A percentile compares a stretch with the other conserved stretches of the same genome.
phyloP scores from a whole-genome alignment of 2,113 vertebrate genomes.

The Tylochromis polylepis region DNA sequence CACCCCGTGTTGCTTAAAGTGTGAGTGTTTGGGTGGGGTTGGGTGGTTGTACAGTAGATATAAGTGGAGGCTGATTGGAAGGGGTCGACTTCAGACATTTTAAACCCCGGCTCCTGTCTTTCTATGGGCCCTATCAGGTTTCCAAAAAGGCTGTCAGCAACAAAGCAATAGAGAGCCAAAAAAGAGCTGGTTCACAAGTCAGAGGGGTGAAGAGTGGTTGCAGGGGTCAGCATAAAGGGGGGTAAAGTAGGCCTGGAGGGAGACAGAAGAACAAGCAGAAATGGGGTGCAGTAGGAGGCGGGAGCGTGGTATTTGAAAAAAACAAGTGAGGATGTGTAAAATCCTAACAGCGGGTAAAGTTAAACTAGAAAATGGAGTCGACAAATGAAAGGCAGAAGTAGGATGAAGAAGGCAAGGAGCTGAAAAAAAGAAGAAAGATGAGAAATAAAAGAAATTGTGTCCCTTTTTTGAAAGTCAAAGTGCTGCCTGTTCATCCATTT shows the following conservation, averaged over 20 bases:
- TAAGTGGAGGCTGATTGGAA: conserved; percentile 21
- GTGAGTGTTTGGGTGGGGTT: neutral
- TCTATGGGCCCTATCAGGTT: conserved; percentile 57
- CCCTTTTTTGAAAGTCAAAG: conserved; percentile 51
- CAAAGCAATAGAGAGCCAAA: conserved; percentile 40
- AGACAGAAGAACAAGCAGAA: neutral
- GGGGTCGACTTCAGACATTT: conserved; percentile 47
- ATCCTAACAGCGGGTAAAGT: neutral
- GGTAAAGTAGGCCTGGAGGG: neutral
- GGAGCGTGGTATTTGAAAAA: neutral
- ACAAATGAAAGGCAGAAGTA: neutral
- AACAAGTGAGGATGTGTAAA: neutral
- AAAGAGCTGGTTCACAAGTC: conserved; percentile 20
- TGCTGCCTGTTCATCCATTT: neutral
- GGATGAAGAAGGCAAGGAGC: neutral
- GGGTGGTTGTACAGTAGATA: neutral
- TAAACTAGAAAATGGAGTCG: neutral
- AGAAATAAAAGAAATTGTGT: neutral
- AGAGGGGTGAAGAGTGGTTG: conserved; percentile 6
- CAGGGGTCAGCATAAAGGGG: conserved; percentile 1
- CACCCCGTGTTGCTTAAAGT: neutral
- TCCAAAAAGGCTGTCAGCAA: conserved; percentile 60
- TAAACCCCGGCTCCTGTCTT: conserved; percentile 44
- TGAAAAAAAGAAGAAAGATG: neutral
- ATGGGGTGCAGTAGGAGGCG: neutral